Base-by-base conservation (phyloP, 1,140 invertebrate species). In the Centruroides sculpturatus region DNA sequence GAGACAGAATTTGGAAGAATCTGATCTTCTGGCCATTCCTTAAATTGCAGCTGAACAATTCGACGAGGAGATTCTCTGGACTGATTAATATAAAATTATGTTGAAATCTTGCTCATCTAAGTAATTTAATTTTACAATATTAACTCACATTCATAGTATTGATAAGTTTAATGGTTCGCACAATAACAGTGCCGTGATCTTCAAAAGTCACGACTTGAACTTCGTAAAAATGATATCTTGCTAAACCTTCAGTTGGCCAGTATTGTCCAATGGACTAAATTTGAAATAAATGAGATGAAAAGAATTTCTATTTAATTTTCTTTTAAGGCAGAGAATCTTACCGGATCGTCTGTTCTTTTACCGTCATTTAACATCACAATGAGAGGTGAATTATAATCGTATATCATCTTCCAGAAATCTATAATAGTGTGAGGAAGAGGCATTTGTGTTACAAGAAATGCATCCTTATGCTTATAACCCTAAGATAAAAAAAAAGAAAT, bases 371-470 rank as follows among this genome's bases (percentile, higher is more conserved):
- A 35, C 60, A 68, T 60, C 1, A 68, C 49, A 8, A 68, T 67
- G n/a, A 63, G 47, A 1, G 61, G 59, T 5, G 64, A 61, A 11
- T 48, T 53, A 9, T 57, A 13, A 10, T 58, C 41, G 13, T 56
- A 59, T 36, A 68, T 63, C 46, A 68, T 64, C 6, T 60, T 34
- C 66, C 66, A 68, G 46, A 68, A 67, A 48, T 67, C 64, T 35
- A 53, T 48, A 8, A 56, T 53, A 34, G 63, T 66, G 23, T 66
- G 57, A 3, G 57, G 53, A 48, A 68, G 47, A 36, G 67, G 67
- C 69, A 75, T 73, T 66, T 76, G 74, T 41, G 74, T 76, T 4
- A 74, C 71, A 55, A 76, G 70, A 54, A 72, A 77, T 11, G 69
- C 68, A 60, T 72, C 70, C 57, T 70, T 65, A 46, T 73, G 70